Conservation (phyloP, 1,140 invertebrate genomes). For the Pollicipes pollicipes region DNA sequence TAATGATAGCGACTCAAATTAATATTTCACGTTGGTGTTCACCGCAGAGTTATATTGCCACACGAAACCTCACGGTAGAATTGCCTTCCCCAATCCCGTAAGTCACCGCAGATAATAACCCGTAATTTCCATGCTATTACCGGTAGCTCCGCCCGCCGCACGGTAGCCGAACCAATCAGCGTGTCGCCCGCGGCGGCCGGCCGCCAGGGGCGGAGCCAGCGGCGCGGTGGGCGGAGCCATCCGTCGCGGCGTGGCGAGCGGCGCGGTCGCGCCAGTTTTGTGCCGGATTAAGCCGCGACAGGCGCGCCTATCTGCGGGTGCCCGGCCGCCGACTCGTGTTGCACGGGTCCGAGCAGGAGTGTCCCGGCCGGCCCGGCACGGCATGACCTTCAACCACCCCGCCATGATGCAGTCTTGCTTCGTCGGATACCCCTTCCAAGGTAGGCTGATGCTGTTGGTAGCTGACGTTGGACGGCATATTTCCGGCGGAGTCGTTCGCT, state of each 20-base stretch:
- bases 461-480: too few species aligned
- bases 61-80: neutral
- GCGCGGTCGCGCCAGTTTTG: neutral
- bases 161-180: neutral
- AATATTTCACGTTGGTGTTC: neutral
- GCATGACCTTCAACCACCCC: neutral
- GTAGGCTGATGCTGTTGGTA: constrained; percentile 9
- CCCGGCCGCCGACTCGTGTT: too few species aligned
- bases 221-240: neutral
- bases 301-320: neutral
- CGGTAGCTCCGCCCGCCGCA: too few species aligned
- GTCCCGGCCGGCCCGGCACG: too few species aligned
- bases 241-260: too few species aligned
- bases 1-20: neutral
- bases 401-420: constrained; percentile 15
- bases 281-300: neutral
- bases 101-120: neutral
- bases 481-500: too few species aligned
- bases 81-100: neutral
- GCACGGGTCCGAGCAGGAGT: too few species aligned
- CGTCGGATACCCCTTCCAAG: constrained; percentile 16
- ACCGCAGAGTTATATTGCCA: neutral
- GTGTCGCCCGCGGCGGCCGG: too few species aligned
- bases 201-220: neutral
- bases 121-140: neutral